Evolutionary conservation across 2,113 vertebrate species (phyloP).

Genomic region (Platysteira castanea): DNA sequence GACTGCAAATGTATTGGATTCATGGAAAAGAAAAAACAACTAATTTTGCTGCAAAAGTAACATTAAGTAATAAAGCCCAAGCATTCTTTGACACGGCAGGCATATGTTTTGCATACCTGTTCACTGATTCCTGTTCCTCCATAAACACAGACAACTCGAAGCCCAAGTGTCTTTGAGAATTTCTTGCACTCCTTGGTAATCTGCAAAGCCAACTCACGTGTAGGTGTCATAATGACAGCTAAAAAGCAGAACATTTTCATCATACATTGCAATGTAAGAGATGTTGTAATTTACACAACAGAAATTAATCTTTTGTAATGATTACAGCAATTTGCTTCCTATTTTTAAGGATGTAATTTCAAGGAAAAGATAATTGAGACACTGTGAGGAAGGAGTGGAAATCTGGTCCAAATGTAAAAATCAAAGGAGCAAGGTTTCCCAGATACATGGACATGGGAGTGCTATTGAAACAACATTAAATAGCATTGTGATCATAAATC

Average conservation of each 20-base stretch:
- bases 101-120: slow-evolving; percentile 75
- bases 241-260: slow-evolving; percentile 41
- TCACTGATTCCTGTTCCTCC: slow-evolving; percentile 99
- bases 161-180: slow-evolving; percentile 91
- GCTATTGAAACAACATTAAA: neutral
- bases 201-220: slow-evolving; percentile 93
- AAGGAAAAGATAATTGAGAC: neutral
- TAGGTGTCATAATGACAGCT: slow-evolving; percentile 98
- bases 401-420: neutral
- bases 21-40: neutral
- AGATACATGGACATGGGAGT: neutral
- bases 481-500: neutral
- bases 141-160: slow-evolving; percentile 97
- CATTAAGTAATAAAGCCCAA: neutral
- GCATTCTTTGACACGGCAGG: neutral
- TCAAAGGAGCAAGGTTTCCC: neutral
- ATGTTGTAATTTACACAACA: neutral
- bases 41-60: neutral
- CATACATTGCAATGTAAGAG: neutral
- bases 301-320: neutral
- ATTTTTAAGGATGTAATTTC: neutral
- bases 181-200: slow-evolving; percentile 99
- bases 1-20: neutral
- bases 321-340: neutral
- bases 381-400: neutral